A percentile compares a stretch with the other conserved stretches of the same genome.
Conservation (phyloP, 2,888 invertebrate genomes). For the Leucania comma region DNA sequence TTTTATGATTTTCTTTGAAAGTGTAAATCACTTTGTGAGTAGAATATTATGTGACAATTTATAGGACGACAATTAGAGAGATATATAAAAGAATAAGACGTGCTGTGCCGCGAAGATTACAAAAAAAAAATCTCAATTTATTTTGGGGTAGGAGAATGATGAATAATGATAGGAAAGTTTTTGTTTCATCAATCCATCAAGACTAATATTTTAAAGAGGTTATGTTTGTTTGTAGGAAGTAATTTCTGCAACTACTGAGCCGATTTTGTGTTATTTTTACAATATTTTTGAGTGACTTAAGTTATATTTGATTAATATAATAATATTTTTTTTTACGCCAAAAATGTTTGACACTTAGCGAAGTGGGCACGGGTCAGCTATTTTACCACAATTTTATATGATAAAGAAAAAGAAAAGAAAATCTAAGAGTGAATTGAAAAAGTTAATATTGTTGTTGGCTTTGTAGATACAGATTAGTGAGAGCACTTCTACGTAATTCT, state of each 20-base stretch:
- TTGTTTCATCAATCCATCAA: neutral
- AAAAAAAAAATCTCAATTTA: neutral
- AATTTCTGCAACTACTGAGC: too few species aligned
- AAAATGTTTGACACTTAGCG: too few species aligned
- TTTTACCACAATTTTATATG: neutral
- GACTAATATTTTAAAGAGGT: too few species aligned
- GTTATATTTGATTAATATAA: too few species aligned
- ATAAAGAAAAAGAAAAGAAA: neutral
- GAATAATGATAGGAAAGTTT: neutral
- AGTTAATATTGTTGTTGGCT: neutral
- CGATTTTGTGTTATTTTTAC: too few species aligned
- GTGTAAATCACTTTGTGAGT: neutral
- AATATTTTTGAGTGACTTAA: too few species aligned
- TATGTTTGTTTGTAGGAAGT: neutral
- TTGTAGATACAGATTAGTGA: conserved; percentile 15
- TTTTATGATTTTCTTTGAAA: conserved; percentile 10
- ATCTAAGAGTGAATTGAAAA: neutral
- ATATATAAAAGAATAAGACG: neutral
- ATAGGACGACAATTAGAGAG: neutral
- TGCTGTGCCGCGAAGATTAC: neutral
- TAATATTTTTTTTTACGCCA: too few species aligned
- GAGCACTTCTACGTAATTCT: conserved; percentile 14
- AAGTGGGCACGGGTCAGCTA: too few species aligned
- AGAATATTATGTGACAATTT: neutral
- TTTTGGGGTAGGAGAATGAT: neutral